Evolutionary conservation across 2,888 invertebrate genomes (phyloP).

Genomic region (Phlogophora meticulosa): DNA sequence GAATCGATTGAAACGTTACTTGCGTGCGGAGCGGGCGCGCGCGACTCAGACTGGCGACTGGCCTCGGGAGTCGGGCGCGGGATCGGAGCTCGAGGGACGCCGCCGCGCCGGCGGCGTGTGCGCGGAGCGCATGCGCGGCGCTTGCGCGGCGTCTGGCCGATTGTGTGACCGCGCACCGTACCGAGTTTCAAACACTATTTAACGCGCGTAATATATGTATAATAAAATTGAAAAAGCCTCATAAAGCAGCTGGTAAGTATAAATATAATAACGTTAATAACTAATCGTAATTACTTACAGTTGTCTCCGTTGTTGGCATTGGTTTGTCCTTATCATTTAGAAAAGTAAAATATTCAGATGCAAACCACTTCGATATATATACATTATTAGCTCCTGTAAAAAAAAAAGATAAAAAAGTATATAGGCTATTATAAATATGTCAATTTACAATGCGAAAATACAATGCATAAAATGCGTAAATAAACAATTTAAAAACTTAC

Average conservation of each 20-base stretch:
- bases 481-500: conserved; percentile 44
- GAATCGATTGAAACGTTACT: too few relatives aligned
- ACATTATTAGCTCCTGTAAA: conserved; percentile 1
- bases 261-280: conserved; percentile 3
- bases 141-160: conserved; percentile 20
- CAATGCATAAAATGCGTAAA: too few relatives aligned
- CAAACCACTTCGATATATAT: conserved; percentile 7
- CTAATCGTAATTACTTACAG: conserved; percentile 3
- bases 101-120: too few relatives aligned
- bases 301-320: not conserved
- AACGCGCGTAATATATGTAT: conserved; percentile 14
- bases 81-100: too few relatives aligned
- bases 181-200: conserved; percentile 13
- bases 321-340: not conserved
- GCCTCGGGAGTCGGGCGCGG: too few relatives aligned
- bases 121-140: not conserved
- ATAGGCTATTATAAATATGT: conserved; percentile 7
- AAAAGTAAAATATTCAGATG: conserved; percentile 12
- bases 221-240: conserved; percentile 2
- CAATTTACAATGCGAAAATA: not conserved
- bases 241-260: not conserved
- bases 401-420: conserved; percentile 1
- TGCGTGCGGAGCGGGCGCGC: too few relatives aligned
- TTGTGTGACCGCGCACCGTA: conserved; percentile 24
- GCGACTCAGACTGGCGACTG: too few relatives aligned